Conservation (phyloP, 2,888 invertebrate genomes). For the Nomada goodeniana region DNA sequence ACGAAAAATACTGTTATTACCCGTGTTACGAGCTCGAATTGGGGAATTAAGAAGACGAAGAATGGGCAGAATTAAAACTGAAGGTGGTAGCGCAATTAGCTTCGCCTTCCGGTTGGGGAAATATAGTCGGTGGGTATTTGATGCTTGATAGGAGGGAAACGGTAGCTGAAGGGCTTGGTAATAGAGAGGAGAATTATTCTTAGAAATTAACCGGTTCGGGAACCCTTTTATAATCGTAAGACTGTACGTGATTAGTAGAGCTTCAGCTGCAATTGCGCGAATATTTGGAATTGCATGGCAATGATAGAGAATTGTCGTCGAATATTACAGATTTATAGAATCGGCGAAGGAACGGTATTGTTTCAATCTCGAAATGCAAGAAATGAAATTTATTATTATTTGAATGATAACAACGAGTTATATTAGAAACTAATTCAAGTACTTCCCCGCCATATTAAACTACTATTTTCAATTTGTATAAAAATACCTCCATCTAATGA, state of each 20-base stretch:
- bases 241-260: slow-evolving; percentile 15
- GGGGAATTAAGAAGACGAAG: not conserved
- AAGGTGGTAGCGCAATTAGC: slow-evolving; percentile 2
- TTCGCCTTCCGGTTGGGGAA: not conserved
- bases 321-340: not conserved
- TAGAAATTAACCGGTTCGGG: slow-evolving; percentile 11
- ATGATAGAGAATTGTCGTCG: not conserved
- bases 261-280: not conserved
- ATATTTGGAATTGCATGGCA: not conserved
- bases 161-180: slow-evolving; percentile 7
- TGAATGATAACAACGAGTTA: too few relatives aligned
- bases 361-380: not conserved
- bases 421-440: too few relatives aligned
- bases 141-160: not conserved
- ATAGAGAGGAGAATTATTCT: slow-evolving; percentile 10
- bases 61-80: slow-evolving; percentile 3
- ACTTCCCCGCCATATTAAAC: too few relatives aligned
- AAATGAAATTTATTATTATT: too few relatives aligned
- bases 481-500: too few relatives aligned
- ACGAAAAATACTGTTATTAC: slow-evolving; percentile 19
- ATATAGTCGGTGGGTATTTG: slow-evolving; percentile 9
- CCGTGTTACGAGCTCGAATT: not conserved
- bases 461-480: too few relatives aligned
- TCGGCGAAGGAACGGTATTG: not conserved
- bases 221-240: slow-evolving; percentile 5